Conservation (phyloP, 1,140 invertebrate species). For the Ips typographus region DNA sequence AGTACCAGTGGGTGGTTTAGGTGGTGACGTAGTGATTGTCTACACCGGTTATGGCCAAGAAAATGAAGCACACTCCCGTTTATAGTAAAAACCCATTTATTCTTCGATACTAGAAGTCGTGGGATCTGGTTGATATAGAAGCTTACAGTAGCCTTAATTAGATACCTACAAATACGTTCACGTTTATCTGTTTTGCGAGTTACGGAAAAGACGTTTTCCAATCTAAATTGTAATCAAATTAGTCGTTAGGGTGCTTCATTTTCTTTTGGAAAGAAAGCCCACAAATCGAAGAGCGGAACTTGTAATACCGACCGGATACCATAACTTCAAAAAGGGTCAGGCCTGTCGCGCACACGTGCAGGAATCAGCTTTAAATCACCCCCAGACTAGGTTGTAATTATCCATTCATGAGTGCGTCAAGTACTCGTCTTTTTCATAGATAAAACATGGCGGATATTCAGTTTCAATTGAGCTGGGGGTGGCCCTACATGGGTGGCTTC, state of each 20-base stretch:
- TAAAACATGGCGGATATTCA: neutral
- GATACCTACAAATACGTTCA: no score
- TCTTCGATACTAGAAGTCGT: no score
- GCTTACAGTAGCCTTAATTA: no score
- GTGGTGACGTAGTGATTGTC: neutral
- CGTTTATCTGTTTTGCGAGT: no score
- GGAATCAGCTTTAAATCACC: neutral
- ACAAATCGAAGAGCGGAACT: no score
- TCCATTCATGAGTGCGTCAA: neutral
- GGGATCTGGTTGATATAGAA: no score
- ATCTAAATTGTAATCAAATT: no score
- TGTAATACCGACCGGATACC: neutral
- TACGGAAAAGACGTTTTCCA: no score
- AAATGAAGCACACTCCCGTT: no score
- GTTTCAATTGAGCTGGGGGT: neutral
- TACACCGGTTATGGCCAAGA: neutral
- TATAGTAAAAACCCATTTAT: no score
- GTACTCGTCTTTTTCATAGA: neutral
- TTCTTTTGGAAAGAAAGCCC: no score
- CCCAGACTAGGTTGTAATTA: neutral
- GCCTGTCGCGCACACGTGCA: neutral
- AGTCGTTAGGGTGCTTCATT: no score
- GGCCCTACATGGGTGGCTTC: neutral
- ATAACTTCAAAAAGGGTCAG: neutral
- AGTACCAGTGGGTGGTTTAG: constrained; percentile 3